A percentile compares a stretch with the other conserved stretches of the same genome.
Conservation (phyloP, 2,797 vertebrate genomes). For the Manis pentadactyla region DNA sequence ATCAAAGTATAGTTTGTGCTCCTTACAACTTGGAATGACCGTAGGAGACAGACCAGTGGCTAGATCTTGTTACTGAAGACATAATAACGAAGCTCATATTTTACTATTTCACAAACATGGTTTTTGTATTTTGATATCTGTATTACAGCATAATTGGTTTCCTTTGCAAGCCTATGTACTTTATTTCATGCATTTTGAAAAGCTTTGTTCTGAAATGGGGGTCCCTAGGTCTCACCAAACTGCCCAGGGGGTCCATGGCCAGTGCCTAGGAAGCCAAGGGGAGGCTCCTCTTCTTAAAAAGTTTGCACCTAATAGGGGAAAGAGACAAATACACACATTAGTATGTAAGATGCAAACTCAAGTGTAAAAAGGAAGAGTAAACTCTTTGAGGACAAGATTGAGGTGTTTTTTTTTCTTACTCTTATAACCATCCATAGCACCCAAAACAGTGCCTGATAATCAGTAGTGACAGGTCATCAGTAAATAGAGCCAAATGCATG, state of each 20-base stretch:
- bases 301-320: background rate
- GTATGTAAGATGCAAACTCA: background rate
- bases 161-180: background rate
- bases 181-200: background rate
- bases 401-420: background rate
- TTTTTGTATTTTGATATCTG: background rate
- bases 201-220: background rate
- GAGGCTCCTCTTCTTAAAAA: background rate
- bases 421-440: background rate
- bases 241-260: background rate
- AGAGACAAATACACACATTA: background rate
- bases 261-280: background rate
- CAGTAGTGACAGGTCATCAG: no score
- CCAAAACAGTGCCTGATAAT: background rate
- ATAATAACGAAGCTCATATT: background rate
- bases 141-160: background rate
- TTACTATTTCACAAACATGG: background rate
- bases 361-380: background rate
- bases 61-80: background rate
- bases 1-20: background rate
- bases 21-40: background rate
- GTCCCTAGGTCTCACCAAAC: background rate
- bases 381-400: background rate
- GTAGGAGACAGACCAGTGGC: background rate
- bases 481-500: rapidly evolving